Conservation (phyloP, 2,888 invertebrate genomes). For the Camponotus fellah region DNA sequence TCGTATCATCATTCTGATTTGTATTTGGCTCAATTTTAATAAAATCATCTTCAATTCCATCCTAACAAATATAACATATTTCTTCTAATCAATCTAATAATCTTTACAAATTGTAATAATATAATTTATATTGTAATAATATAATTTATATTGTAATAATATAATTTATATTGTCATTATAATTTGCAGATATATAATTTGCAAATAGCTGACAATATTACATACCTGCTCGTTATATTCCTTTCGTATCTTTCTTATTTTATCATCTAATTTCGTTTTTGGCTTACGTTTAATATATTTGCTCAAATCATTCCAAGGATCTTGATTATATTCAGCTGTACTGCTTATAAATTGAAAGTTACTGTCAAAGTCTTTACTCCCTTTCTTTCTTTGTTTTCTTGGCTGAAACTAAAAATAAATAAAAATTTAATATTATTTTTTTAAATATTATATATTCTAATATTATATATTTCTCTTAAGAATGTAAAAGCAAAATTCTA, state of each 20-base stretch:
- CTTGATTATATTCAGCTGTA: slow-evolving; percentile 93
- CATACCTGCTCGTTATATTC: slow-evolving; percentile 87
- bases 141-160: slow-evolving; percentile 14
- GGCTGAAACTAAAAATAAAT: slow-evolving; percentile 91
- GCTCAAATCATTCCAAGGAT: slow-evolving; percentile 93
- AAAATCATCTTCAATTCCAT: slow-evolving; percentile 88
- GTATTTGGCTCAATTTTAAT: slow-evolving; percentile 88
- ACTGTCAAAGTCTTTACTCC: slow-evolving; percentile 92
- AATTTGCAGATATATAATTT: background rate
- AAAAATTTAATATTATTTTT: background rate
- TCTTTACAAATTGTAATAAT: slow-evolving; percentile 3
- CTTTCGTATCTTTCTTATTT: slow-evolving; percentile 89
- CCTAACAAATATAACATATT: slow-evolving; percentile 45
- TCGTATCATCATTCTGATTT: slow-evolving; percentile 79
- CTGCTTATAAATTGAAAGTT: slow-evolving; percentile 93
- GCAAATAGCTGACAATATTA: background rate
- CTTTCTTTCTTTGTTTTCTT: slow-evolving; percentile 91
- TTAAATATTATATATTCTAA: background rate
- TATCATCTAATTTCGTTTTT: slow-evolving; percentile 94
- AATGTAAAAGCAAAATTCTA: background rate
- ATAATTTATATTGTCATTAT: background rate
- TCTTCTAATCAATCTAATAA: background rate
- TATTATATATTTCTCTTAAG: too few species aligned
- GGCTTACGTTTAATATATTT: slow-evolving; percentile 94
- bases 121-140: slow-evolving; percentile 14